Base-by-base conservation (phyloP, 1,140 invertebrate genomes). In the Temnothorax longispinosus region DNA sequence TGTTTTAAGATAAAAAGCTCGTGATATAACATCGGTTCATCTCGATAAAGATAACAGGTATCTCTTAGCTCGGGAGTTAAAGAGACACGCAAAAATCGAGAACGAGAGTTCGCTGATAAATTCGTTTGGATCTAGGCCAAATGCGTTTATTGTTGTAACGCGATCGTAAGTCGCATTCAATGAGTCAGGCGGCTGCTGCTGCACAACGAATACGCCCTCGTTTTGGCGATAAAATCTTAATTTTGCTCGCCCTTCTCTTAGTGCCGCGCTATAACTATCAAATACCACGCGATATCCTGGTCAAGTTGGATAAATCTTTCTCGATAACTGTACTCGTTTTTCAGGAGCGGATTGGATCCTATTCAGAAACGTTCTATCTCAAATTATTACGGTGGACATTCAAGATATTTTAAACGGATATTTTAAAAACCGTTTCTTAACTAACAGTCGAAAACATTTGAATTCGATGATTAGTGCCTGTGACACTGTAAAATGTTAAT, bases 111-210 rank as follows among this genome's bases (percentile, higher is more conserved):
- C 77, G 80, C 71, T 72, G 74, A 91, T 91, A 90, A 91, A 82
- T 85, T 86, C 82, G 72, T 4, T 58, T 88, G 90, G 87, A 91
- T 91, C 56, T 86, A 85, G 81, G 89, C 86, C 89, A 90, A 85
- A 54, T 71, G 60, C 87, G 80, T 90, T 90, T 87, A 89, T 90
- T 86, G 89, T 78, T 60, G 65, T 69, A 85, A 87, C 86, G 67
- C 75, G 88, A 90, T 88, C 86, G 80, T 88, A 77, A 87, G 78
- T 85, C 74, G 58, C 62, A 78, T 90, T 90, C 60, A 52, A 15
- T 69, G 74, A 47, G 69, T n/a, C 69, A 69, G 65, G 5, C 50
- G 62, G 69, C 54, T 81, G 52, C 15, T 60, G 88, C 18, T 50
- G 21, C 44, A 35, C 27, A 84, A 84, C 50, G 62, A 67, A 71